These are phyloP conservation scores for Caenorhabditis drosophilae DNA, from an alignment of 2,888 invertebrate genomes.

Conservation along the genomic window DNA sequence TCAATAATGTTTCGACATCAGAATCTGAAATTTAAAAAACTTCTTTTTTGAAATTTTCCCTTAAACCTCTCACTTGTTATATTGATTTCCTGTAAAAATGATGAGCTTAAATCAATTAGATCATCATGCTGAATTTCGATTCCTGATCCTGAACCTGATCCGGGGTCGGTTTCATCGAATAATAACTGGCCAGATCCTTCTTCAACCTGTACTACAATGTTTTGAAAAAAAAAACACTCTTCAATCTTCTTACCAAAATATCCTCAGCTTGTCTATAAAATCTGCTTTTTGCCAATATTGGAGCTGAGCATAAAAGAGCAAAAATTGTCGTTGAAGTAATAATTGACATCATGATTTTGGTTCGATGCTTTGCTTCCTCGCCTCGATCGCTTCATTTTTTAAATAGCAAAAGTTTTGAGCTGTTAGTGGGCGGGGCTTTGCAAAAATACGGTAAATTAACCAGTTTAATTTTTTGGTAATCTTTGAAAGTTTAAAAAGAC, in stretches of 20 bases:
- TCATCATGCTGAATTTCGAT: conserved; percentile 13
- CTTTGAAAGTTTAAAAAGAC: no score
- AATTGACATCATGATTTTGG: no score
- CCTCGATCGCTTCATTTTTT: background rate
- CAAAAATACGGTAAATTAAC: background rate
- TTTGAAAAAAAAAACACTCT: no score
- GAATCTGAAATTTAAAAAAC: conserved; percentile 15
- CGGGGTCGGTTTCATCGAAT: conserved; percentile 16
- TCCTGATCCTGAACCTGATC: conserved; percentile 11
- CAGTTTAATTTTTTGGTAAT: background rate
- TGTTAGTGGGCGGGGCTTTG: background rate
- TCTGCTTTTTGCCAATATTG: background rate
- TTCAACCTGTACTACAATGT: no score
- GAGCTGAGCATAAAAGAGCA: no score
- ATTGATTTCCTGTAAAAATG: conserved; percentile 20
- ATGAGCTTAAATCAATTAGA: conserved; percentile 5
- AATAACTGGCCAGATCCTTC: conserved; percentile 25
- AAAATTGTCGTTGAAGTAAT: no score
- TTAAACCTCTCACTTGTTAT: conserved; percentile 17
- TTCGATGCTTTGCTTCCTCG: background rate
- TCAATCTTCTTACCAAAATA: conserved; percentile 4
- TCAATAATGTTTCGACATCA: conserved; percentile 32
- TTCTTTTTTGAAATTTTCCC: background rate
- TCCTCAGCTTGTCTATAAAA: background rate
- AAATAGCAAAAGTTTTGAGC: background rate